A percentile compares a stretch with the other conserved stretches of the same genome.
Evolutionary conservation across 2,113 vertebrate species (phyloP).

Genomic region (Turnix velox): DNA sequence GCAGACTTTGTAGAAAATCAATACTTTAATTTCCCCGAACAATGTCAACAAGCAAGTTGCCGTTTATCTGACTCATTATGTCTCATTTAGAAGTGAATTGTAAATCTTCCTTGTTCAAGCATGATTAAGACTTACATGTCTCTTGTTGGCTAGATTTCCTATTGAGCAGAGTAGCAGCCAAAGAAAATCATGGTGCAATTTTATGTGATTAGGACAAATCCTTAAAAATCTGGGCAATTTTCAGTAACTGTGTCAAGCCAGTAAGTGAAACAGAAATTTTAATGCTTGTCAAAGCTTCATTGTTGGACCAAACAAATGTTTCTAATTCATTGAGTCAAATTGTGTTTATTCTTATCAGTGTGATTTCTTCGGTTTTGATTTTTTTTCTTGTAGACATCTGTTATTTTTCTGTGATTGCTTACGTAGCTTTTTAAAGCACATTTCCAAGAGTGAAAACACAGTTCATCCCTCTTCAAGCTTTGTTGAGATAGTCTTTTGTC

Average conservation of each 20-base stretch:
- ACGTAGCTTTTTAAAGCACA: not conserved
- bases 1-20: not conserved
- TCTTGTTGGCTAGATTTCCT: constrained; percentile 67
- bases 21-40: not conserved
- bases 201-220: constrained; percentile 65
- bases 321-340: not conserved
- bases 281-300: constrained; percentile 27
- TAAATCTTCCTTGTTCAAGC: constrained; percentile 18
- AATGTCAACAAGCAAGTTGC: not conserved
- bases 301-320: constrained; percentile 23
- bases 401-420: constrained; percentile 35
- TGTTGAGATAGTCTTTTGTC: not conserved
- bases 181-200: constrained; percentile 61
- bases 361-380: not conserved
- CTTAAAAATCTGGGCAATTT: constrained; percentile 43
- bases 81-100: not conserved
- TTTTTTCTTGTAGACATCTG: constrained; percentile 12
- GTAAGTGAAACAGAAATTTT: constrained; percentile 27
- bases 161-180: constrained; percentile 51
- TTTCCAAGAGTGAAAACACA: not conserved
- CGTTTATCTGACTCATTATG: not conserved
- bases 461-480: not conserved
- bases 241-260: constrained; percentile 18
- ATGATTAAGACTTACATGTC: constrained; percentile 28
- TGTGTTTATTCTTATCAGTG: not conserved